phyloP scores from a whole-genome alignment of 1,140 invertebrate genomes.

The Eupeodes corollae region DNA sequence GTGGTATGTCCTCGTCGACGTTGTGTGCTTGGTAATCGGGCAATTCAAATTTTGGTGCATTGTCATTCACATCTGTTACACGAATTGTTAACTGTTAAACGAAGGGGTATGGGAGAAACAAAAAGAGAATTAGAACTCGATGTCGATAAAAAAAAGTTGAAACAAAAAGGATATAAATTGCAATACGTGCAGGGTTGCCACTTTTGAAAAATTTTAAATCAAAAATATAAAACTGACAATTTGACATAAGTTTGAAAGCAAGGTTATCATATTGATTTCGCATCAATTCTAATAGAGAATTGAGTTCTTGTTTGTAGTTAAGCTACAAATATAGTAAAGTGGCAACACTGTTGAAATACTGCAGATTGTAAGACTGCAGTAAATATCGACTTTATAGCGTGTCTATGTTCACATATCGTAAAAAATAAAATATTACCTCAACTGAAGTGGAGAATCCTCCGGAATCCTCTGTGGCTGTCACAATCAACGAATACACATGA shows the following conservation, averaged over 20 bases:
- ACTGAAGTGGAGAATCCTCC: slow-evolving; percentile 91
- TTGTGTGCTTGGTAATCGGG: slow-evolving; percentile 93
- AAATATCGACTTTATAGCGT: no score
- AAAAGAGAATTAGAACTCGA: no score
- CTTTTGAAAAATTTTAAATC: no score
- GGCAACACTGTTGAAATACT: background rate
- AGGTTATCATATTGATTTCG: no score
- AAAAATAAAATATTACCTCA: slow-evolving; percentile 50
- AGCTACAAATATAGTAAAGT: background rate
- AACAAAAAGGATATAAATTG: no score
- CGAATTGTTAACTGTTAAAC: slow-evolving; percentile 64
- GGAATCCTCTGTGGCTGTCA: slow-evolving; percentile 90
- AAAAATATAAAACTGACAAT: no score
- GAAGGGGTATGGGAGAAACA: background rate
- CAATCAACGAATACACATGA: slow-evolving; percentile 81
- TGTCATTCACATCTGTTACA: slow-evolving; percentile 91
- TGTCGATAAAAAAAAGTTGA: background rate
- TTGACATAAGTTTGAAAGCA: no score
- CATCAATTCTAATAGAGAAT: no score
- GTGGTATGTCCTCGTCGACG: slow-evolving; percentile 83
- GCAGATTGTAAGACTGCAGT: background rate
- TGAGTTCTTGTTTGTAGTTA: no score
- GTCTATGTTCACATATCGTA: no score
- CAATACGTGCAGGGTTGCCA: no score
- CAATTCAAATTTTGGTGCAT: slow-evolving; percentile 86